These are phyloP conservation scores for Misgurnus anguillicaudatus DNA, from an alignment of 2,113 vertebrate genomes.

Conservation along the genomic window DNA sequence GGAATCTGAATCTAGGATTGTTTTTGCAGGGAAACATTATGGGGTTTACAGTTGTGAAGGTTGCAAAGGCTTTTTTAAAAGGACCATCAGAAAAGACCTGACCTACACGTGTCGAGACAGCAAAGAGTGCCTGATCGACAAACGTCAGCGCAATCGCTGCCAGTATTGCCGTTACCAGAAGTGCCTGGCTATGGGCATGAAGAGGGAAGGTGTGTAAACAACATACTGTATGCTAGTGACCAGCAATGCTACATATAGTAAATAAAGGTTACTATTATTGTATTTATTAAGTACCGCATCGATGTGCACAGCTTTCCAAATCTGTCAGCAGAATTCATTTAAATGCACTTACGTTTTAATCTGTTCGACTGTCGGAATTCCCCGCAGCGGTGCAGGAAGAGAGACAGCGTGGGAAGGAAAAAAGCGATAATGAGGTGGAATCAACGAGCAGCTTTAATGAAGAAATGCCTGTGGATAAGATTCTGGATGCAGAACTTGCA, in stretches of 20 bases:
- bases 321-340: background rate
- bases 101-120: conserved; percentile 81
- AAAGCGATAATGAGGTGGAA: conserved; percentile 84
- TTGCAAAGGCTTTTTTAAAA: conserved; percentile 83
- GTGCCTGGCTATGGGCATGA: conserved; percentile 83
- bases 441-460: conserved; percentile 79
- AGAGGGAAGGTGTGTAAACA: conserved; percentile 76
- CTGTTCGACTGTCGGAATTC: background rate
- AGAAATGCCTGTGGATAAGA: conserved; percentile 96
- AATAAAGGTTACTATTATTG: background rate
- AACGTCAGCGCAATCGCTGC: conserved; percentile 81
- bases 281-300: background rate
- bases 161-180: conserved; percentile 85
- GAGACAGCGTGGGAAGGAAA: conserved; percentile 89
- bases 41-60: conserved; percentile 84
- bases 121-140: conserved; percentile 82
- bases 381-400: conserved; percentile 91
- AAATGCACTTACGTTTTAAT: background rate
- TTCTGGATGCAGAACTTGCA: conserved; percentile 91
- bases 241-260: background rate
- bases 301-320: background rate
- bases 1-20: background rate
- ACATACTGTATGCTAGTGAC: background rate
- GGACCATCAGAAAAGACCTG: conserved; percentile 81
- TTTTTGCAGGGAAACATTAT: conserved; percentile 78